A percentile compares a stretch with the other conserved stretches of the same genome.
These are phyloP conservation scores for Poeciliopsis gracilis DNA, from an alignment of 2,797 vertebrate genomes.

Conservation along the genomic window DNA sequence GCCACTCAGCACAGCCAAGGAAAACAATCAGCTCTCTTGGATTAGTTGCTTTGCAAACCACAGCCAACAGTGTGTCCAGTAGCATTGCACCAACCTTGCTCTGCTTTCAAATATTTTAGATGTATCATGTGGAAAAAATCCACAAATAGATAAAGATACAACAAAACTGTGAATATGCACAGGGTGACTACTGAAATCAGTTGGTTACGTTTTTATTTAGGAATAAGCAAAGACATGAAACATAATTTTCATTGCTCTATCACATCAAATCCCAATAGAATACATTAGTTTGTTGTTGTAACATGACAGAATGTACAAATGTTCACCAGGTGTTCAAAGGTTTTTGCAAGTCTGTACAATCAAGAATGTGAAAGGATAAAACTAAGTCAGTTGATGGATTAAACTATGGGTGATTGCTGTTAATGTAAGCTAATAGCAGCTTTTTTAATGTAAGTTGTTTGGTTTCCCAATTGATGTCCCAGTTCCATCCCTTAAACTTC, in stretches of 20 bases:
- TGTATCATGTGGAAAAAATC: not conserved
- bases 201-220: not conserved
- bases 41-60: too few species aligned
- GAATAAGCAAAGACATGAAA: not conserved
- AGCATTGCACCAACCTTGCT: not conserved
- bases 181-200: not conserved
- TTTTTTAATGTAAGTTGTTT: not conserved
- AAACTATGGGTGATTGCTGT: not conserved
- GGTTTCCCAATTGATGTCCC: constrained; percentile 47
- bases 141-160: not conserved
- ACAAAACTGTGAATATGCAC: not conserved
- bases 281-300: too few species aligned
- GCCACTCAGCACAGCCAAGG: too few species aligned
- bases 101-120: not conserved
- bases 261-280: not conserved
- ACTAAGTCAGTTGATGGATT: not conserved
- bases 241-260: not conserved
- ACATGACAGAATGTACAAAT: not conserved
- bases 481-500: constrained; percentile 48
- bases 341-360: not conserved
- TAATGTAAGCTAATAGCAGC: not conserved
- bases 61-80: too few species aligned
- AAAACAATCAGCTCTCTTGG: not conserved
- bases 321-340: not conserved
- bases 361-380: not conserved